Conservation (phyloP, 1,140 invertebrate genomes). For the Drosophila persimilis region DNA sequence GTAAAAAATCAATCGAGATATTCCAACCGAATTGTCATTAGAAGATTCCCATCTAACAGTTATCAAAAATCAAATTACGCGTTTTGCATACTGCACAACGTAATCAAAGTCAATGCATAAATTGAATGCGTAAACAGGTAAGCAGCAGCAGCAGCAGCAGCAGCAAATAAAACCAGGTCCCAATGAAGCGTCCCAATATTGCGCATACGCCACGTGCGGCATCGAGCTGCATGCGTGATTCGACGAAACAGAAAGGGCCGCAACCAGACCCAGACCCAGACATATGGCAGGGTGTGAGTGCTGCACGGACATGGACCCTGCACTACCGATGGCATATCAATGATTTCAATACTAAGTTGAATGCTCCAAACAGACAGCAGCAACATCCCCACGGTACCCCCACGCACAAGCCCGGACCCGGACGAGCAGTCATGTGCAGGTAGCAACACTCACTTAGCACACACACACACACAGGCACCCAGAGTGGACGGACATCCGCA, state of each 20-base stretch:
- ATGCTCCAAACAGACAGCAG: slow-evolving; percentile 3
- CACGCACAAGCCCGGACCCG: slow-evolving; percentile 22
- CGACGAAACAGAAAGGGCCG: neutral
- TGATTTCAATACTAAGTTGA: slow-evolving; percentile 52
- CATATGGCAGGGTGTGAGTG: neutral
- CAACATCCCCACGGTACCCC: slow-evolving; percentile 1
- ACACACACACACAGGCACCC: slow-evolving; percentile 4
- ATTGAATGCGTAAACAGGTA: slow-evolving; percentile 28
- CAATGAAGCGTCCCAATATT: slow-evolving; percentile 43
- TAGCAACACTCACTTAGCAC: slow-evolving; percentile 43
- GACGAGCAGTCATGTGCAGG: slow-evolving; percentile 22
- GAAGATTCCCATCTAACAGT: neutral
- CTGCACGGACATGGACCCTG: slow-evolving; percentile 3
- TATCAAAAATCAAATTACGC: slow-evolving; percentile 12
- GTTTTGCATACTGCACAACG: slow-evolving; percentile 26
- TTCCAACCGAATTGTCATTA: slow-evolving; percentile 9
- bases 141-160: neutral
- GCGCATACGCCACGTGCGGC: slow-evolving; percentile 65
- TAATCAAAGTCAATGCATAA: slow-evolving; percentile 42
- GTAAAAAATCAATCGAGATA: slow-evolving; percentile 40
- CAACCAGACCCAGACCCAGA: neutral
- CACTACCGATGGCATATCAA: slow-evolving; percentile 51
- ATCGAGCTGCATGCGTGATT: slow-evolving; percentile 30
- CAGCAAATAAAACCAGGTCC: neutral
- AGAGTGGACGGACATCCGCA: neutral